phyloP scores from a whole-genome alignment of 2,113 vertebrate species.

The Otus sunia region DNA sequence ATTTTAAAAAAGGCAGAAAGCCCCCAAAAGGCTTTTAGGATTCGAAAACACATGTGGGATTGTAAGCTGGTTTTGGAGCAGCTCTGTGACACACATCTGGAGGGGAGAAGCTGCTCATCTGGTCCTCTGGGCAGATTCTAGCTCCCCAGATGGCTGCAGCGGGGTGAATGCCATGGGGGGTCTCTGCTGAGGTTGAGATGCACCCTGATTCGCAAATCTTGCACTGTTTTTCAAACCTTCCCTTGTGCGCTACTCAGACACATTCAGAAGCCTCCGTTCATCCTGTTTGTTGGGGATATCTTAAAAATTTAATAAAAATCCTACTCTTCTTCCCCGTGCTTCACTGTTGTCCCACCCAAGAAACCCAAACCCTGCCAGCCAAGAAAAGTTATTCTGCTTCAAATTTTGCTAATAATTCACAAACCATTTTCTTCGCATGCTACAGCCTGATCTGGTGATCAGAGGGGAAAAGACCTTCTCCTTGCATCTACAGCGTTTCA shows the following conservation, averaged over 20 bases:
- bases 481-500: neutral
- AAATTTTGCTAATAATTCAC: accelerated
- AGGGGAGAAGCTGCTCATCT: neutral
- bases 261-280: neutral
- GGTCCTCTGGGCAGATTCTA: neutral
- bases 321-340: neutral
- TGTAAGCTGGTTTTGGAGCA: neutral
- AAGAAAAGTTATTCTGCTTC: neutral
- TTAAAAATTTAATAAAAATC: neutral
- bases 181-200: accelerated
- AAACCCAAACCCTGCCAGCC: neutral
- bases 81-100: neutral
- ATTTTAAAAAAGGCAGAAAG: neutral
- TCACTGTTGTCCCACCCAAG: neutral
- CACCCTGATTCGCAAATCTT: too few species aligned
- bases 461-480: neutral
- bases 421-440: neutral
- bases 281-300: neutral
- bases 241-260: neutral
- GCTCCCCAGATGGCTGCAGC: neutral
- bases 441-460: neutral
- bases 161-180: accelerated
- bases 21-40: neutral
- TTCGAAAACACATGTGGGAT: neutral
- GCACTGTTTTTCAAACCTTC: neutral